Conservation (phyloP, 2,797 vertebrate genomes). For the Alosa sapidissima region DNA sequence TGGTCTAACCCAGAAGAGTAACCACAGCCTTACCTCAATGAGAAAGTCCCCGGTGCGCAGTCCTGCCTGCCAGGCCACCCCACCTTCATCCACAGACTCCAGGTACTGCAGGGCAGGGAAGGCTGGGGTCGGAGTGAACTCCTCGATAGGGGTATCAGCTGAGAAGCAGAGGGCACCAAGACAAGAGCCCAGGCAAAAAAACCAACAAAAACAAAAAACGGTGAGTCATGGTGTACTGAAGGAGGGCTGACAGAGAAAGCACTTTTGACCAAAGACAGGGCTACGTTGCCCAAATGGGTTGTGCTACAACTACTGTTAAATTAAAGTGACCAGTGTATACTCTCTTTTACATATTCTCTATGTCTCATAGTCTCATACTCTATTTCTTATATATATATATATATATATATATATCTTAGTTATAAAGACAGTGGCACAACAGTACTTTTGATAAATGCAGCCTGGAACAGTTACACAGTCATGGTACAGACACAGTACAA, state of each 20-base stretch:
- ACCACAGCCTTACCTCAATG: constrained; percentile 75
- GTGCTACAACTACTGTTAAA: not conserved
- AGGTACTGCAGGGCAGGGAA: constrained; percentile 89
- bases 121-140: constrained; percentile 86
- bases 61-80: constrained; percentile 87
- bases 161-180: constrained; percentile 26
- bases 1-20: not conserved
- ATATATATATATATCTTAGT: not conserved
- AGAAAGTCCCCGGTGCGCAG: constrained; percentile 88
- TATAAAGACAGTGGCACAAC: not conserved
- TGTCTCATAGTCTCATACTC: not conserved
- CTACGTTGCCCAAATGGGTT: not conserved
- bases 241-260: not conserved
- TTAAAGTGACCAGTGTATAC: not conserved
- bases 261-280: not conserved
- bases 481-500: not conserved
- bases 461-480: not conserved
- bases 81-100: constrained; percentile 88
- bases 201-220: not conserved
- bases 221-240: not conserved
- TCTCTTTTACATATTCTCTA: too few species aligned
- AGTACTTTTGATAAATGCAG: not conserved
- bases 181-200: not conserved
- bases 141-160: constrained; percentile 89
- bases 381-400: too few species aligned